Evolutionary conservation across 1,140 invertebrate species (phyloP), one percentile per base, ranked within the genome.

Genomic region (Mizuhopecten yessoensis): DNA sequence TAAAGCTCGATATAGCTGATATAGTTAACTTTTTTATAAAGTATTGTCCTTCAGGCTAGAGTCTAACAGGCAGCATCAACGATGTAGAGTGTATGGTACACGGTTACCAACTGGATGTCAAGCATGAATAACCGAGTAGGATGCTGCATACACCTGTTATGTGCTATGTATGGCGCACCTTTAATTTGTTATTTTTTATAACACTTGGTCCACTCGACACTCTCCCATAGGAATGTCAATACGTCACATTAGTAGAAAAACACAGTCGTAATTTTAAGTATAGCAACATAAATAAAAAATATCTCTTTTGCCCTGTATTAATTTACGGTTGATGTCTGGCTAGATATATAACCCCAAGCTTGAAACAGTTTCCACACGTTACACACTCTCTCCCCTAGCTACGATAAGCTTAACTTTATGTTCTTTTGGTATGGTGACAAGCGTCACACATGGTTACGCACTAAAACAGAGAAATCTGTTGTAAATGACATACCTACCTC

Each of bases 271-370:
- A 75, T 75, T 29, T 7, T 29, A 45, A 29, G 57, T 29, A 75
- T 75, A 75, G 29, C 29, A 39, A 39, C 57, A 75, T 75, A 5
- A 75, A 75, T 75, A 75, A 75, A 75, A 75, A 75, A 75, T 75
- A 7, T 75, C 23, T 7, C 29, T 49, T 75, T 75, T 75, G 23
- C 57, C 7, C 1, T 5, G 57, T 75, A 75, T 75, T 75, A 23
- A 75, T 75, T 75, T 75, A 75, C 57, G 29, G n/a, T 29, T 75
- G 57, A 75, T 75, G n/a, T 75, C n/a, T 75, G n/a, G 17, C n/a
- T 75, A 29, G 57, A 75, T 75, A 75, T 75, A 2, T 29, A n/a
- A 20, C 45, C 11, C 45, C 20, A 49, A 75, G n/a, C 57, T 17
- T 29, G 23, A n/a, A 29, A 75, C 57, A 29, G 57, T 75, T 45